Base-by-base conservation (phyloP, 2,888 invertebrate genomes). In the Uloborus plumipes region DNA sequence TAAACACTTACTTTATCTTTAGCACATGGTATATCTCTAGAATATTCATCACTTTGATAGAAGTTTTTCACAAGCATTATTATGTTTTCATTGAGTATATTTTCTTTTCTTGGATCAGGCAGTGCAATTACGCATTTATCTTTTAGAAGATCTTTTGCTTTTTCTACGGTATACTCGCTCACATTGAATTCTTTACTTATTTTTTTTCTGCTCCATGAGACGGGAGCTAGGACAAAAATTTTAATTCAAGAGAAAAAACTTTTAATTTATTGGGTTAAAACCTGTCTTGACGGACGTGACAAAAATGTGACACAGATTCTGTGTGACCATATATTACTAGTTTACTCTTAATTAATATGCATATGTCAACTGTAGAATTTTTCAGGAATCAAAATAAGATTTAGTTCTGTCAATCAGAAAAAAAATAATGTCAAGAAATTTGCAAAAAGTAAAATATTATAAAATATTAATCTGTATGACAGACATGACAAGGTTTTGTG, bases 401-500 rank as follows among this genome's bases (percentile, higher is more conserved):
- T n/a, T n/a, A n/a, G n/a, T n/a, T n/a, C n/a, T n/a, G n/a, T n/a
- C n/a, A n/a, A n/a, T n/a, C n/a, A n/a, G n/a, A n/a, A n/a, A n/a
- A n/a, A n/a, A n/a, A n/a, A n/a, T n/a, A n/a, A n/a, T n/a, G n/a
- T 50, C 13, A 15, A 50, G 51, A 50, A 50, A 13, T 50, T 50
- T 50, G 15, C 11, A 50, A 15, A 50, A 50, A 50, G 11, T 50
- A 50, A 50, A 50, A 50, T 50, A 50, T 50, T 50, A 50, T 50
- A n/a, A 50, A 50, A 50, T 50, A 50, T 50, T 50, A 13, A 50
- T 50, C 13, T 13, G 51, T 15, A 15, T 50, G 51, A 50, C 51
- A 50, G 51, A 50, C 51, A 50, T 50, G 51, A 50, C 51, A 50
- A 50, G 51, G 51, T 50, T 50, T 50, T 50, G 51, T 50, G 51